phyloP scores from a whole-genome alignment of 2,113 vertebrate species.

The Todiramphus saurophagus region DNA sequence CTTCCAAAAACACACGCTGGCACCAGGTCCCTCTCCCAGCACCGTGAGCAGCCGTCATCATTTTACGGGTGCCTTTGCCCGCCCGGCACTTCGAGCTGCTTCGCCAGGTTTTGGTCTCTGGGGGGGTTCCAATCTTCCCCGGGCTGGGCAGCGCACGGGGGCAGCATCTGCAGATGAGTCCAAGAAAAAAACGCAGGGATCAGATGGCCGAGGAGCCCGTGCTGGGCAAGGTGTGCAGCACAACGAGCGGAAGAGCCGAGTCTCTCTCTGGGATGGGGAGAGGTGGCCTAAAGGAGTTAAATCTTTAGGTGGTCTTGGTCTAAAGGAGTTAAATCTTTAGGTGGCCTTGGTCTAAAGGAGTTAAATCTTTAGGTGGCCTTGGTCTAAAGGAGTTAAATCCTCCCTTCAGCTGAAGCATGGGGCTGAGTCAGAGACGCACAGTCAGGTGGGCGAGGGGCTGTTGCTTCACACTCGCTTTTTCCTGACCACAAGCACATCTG shows the following conservation, averaged over 20 bases:
- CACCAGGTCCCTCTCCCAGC: neutral
- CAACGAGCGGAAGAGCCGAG: accelerated
- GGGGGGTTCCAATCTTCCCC: neutral
- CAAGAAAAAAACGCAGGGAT: accelerated
- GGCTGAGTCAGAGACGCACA: neutral
- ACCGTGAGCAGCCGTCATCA: neutral
- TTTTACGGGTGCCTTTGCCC: neutral
- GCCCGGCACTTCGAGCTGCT: neutral
- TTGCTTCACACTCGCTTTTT: neutral
- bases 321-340: no score
- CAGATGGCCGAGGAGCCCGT: accelerated
- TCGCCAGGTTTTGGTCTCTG: neutral
- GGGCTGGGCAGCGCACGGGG: accelerated
- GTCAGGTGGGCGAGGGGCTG: neutral
- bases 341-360: no score
- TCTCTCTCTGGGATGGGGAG: neutral
- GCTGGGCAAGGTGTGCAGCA: accelerated
- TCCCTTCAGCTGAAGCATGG: neutral
- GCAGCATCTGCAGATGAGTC: neutral
- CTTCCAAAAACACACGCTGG: slow-evolving; percentile 17
- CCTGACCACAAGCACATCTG: slow-evolving; percentile 33
- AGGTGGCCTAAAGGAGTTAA: neutral
- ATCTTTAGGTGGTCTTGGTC: no score
- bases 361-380: no score
- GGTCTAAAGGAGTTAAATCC: neutral